Percentiles rank a stretch among this genome's conserved stretches.
phyloP scores from a whole-genome alignment of 2,797 vertebrate species.

The Clamator glandarius region DNA sequence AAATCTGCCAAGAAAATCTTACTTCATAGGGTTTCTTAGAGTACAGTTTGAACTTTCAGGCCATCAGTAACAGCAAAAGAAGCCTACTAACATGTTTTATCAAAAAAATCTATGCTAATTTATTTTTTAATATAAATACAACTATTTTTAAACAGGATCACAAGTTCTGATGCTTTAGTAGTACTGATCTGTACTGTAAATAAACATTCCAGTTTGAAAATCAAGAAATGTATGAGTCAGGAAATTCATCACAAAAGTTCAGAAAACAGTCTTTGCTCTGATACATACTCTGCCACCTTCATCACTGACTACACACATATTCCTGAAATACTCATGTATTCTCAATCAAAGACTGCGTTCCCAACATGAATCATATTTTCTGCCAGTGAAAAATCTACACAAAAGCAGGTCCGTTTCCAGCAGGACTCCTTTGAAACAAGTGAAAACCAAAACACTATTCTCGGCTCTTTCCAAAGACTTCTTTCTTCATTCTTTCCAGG shows the following conservation, averaged over 20 bases:
- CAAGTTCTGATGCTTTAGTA: neutral
- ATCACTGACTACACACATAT: conserved; percentile 76
- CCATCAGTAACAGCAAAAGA: neutral
- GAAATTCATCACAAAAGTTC: neutral
- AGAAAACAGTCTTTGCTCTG: neutral
- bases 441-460: neutral
- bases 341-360: neutral
- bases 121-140: neutral
- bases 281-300: conserved; percentile 68
- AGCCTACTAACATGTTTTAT: neutral
- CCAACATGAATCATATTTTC: conserved; percentile 20
- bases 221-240: neutral
- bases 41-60: neutral
- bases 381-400: neutral
- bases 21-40: neutral
- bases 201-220: neutral
- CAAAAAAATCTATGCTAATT: neutral
- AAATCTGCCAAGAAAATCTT: neutral
- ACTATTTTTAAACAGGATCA: neutral
- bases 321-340: conserved; percentile 18
- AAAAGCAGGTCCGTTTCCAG: neutral
- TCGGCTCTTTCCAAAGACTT: neutral
- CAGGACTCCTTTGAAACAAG: neutral
- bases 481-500: neutral
- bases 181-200: neutral